Evolutionary conservation across 2,113 vertebrate genomes (phyloP).

Genomic region (Hiodon alosoides): DNA sequence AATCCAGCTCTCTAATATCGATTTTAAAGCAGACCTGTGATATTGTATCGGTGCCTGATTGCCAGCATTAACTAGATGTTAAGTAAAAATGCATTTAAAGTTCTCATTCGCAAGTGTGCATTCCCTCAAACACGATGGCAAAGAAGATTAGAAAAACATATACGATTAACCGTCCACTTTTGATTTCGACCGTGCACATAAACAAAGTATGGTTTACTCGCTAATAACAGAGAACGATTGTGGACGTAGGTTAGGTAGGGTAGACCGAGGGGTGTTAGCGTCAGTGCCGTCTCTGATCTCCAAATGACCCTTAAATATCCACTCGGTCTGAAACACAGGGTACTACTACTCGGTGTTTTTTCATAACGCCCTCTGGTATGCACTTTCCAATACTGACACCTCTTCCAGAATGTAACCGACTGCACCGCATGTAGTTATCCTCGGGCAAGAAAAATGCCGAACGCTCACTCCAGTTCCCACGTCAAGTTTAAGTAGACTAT

Average conservation of each 20-base stretch:
- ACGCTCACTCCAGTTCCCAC: conserved; percentile 18
- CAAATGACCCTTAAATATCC: conserved; percentile 32
- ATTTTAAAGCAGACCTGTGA: conserved; percentile 33
- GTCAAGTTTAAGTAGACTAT: conserved; percentile 10
- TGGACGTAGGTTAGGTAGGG: conserved; percentile 8
- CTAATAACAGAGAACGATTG: conserved; percentile 1
- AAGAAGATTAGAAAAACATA: conserved; percentile 24
- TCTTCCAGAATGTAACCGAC: conserved; percentile 23
- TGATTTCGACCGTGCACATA: conserved; percentile 5
- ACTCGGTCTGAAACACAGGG: conserved; percentile 17
- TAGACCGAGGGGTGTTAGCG: conserved; percentile 18
- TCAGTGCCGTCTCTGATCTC: conserved; percentile 24
- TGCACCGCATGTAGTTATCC: conserved; percentile 22
- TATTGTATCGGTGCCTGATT: conserved; percentile 32
- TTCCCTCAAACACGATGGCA: conserved; percentile 30
- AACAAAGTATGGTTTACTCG: conserved; percentile 1
- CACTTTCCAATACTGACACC: conserved; percentile 29
- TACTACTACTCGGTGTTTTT: conserved; percentile 23
- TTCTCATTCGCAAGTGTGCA: conserved; percentile 15
- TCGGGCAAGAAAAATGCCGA: conserved; percentile 17
- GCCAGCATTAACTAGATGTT: conserved; percentile 37
- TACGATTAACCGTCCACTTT: conserved; percentile 23
- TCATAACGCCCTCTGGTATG: conserved; percentile 20
- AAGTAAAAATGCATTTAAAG: conserved; percentile 14
- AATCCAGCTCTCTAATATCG: conserved; percentile 32